phyloP scores from a whole-genome alignment of 2,888 invertebrate species.

The Lapara coniferarum region DNA sequence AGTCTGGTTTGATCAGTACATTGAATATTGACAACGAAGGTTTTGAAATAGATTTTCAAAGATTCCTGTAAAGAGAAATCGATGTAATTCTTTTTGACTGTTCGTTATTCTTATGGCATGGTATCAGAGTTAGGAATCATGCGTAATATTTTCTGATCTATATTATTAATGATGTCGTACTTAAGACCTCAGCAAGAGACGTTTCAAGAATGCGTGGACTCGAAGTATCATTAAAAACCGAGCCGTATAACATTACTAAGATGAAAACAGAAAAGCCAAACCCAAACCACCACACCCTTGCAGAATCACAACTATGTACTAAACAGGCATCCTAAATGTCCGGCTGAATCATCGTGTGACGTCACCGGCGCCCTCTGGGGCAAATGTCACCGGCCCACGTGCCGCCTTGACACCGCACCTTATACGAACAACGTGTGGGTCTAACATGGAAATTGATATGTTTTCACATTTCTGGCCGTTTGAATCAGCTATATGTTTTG shows the following conservation, averaged over 20 bases:
- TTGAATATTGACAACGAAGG: background rate
- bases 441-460: constrained; percentile 55
- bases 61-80: too few species aligned
- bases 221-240: too few species aligned
- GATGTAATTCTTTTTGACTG: too few species aligned
- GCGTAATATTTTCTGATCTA: too few species aligned
- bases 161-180: too few species aligned
- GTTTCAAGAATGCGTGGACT: too few species aligned
- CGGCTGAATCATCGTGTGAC: constrained; percentile 62
- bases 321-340: constrained; percentile 10
- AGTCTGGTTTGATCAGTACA: background rate
- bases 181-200: too few species aligned
- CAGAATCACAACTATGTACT: background rate
- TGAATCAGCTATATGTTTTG: constrained; percentile 35
- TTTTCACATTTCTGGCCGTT: constrained; percentile 26
- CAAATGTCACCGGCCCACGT: constrained; percentile 78
- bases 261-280: too few species aligned
- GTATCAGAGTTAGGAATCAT: too few species aligned
- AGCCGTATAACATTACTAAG: background rate
- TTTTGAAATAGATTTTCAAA: background rate
- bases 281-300: background rate
- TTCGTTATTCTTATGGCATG: too few species aligned
- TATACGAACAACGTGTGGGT: constrained; percentile 60
- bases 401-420: constrained; percentile 54
- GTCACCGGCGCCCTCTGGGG: constrained; percentile 65